A percentile compares a stretch with the other conserved stretches of the same genome.
phyloP scores from a whole-genome alignment of 1,140 invertebrate species.

The Andricus grossulariae region DNA sequence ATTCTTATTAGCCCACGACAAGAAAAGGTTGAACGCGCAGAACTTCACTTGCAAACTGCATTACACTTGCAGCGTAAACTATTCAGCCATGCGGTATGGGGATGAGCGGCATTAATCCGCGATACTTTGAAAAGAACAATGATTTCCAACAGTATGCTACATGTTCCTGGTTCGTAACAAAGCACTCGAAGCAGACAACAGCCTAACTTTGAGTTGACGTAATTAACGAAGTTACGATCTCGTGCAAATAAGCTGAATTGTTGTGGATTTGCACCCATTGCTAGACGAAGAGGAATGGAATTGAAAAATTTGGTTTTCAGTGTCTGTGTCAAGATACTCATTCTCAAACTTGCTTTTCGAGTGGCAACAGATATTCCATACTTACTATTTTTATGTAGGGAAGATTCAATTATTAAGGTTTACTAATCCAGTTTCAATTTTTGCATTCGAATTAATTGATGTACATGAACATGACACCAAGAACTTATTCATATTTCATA shows the following conservation, averaged over 20 bases:
- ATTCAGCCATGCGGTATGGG: conserved; percentile 15
- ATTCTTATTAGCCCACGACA: conserved; percentile 24
- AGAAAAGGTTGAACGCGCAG: conserved; percentile 27
- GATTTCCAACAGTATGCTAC: conserved; percentile 16
- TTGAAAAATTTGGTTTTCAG: no score
- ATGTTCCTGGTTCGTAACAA: conserved; percentile 4
- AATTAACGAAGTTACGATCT: conserved; percentile 51
- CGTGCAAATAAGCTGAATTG: conserved; percentile 22
- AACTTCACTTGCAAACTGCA: conserved; percentile 29
- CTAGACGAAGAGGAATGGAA: no score
- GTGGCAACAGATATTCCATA: no score
- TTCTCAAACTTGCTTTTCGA: no score
- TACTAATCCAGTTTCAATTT: no score
- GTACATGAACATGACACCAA: no score
- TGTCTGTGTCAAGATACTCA: no score
- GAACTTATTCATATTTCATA: no score
- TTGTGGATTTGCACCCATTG: not conserved
- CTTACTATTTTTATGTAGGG: no score
- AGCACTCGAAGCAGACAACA: conserved; percentile 40
- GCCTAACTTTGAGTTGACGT: conserved; percentile 49
- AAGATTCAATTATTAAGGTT: no score
- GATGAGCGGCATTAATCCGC: conserved; percentile 29
- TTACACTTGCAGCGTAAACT: conserved; percentile 26
- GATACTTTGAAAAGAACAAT: conserved; percentile 25
- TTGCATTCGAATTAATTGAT: no score